These are phyloP conservation scores for Drosophila auraria DNA, from an alignment of 1,140 invertebrate genomes.

Conservation along the genomic window DNA sequence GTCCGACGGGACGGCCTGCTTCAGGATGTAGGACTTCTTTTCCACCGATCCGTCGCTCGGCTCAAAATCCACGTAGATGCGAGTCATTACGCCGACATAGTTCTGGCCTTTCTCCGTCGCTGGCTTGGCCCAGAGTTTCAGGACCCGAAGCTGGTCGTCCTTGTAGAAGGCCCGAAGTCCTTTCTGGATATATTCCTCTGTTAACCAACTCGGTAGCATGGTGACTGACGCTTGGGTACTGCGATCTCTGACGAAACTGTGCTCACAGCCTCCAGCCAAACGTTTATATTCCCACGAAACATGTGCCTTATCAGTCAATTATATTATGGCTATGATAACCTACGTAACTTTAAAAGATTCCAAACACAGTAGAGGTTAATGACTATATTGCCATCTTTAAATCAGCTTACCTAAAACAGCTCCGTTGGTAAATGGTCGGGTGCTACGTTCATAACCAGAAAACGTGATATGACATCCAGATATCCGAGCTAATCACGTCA, in stretches of 20 bases:
- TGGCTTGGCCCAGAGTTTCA: constrained; percentile 43
- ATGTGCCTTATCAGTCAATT: constrained; percentile 23
- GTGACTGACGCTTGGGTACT: constrained; percentile 1
- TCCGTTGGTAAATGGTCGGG: background rate
- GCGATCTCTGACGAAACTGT: constrained; percentile 6
- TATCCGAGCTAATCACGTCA: background rate
- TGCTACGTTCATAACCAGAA: background rate
- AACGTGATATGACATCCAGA: background rate
- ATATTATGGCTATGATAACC: constrained; percentile 1
- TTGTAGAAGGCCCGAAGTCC: constrained; percentile 38
- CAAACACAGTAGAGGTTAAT: background rate
- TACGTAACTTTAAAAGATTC: background rate
- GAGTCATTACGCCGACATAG: constrained; percentile 66
- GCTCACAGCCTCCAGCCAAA: constrained; percentile 1
- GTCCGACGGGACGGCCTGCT: constrained; percentile 47
- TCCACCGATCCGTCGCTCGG: background rate
- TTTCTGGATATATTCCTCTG: constrained; percentile 60
- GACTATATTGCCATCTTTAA: background rate
- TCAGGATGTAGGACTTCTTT: constrained; percentile 50
- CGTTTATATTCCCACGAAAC: constrained; percentile 32
- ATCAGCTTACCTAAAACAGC: background rate
- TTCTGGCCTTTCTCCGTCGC: constrained; percentile 73
- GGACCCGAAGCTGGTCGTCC: constrained; percentile 53
- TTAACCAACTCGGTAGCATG: constrained; percentile 64
- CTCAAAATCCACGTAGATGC: constrained; percentile 60